These are phyloP conservation scores for Anabacerthia variegaticeps DNA, from an alignment of 2,797 vertebrate species.

Conservation along the genomic window DNA sequence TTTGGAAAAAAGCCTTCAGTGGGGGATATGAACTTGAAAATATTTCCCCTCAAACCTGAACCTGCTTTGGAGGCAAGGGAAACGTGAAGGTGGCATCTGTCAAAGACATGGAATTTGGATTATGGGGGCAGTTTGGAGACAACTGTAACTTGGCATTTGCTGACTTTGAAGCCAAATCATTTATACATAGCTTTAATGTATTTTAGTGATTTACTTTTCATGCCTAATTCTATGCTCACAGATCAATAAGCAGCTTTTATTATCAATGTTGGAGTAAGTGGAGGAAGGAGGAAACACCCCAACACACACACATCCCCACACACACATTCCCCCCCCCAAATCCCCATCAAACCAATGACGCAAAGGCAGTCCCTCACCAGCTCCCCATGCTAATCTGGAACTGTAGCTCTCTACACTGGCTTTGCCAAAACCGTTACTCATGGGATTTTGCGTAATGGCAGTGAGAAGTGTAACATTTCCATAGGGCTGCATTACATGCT, in stretches of 20 bases:
- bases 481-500: background rate
- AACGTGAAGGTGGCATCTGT: background rate
- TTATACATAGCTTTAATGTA: background rate
- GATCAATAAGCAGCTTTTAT: background rate
- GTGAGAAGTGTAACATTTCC: background rate
- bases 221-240: background rate
- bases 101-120: background rate
- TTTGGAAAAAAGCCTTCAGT: background rate
- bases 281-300: background rate
- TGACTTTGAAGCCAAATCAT: background rate
- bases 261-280: background rate
- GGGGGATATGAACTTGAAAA: background rate
- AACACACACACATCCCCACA: fast-evolving
- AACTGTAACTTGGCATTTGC: background rate
- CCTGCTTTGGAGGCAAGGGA: background rate
- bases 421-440: background rate
- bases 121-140: background rate
- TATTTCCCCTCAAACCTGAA: background rate
- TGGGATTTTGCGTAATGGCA: background rate
- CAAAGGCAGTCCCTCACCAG: background rate
- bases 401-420: background rate
- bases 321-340: fast-evolving
- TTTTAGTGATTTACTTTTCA: background rate
- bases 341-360: background rate
- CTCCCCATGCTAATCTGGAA: background rate